A percentile compares a stretch with the other conserved stretches of the same genome.
Evolutionary conservation across 2,888 invertebrate genomes (phyloP).

Genomic region (Capitulum mitella): DNA sequence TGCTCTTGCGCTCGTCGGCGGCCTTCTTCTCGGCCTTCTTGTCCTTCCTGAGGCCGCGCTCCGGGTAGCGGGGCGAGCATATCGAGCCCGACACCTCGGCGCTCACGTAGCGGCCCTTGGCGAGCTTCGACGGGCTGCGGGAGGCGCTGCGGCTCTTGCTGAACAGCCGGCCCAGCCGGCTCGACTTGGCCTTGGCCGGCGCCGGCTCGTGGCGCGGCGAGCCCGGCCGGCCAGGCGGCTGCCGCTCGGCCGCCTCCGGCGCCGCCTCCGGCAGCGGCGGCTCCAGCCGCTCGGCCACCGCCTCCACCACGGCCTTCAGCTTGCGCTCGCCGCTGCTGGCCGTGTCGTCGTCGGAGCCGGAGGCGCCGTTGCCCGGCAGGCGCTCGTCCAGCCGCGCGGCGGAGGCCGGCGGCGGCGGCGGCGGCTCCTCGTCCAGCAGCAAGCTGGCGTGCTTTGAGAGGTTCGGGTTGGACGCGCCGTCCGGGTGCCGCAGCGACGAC

Average conservation of each 20-base stretch:
- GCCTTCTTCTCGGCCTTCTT: background rate
- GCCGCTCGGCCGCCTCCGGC: background rate
- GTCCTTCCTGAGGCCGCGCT: constrained; percentile 1
- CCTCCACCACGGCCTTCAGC: background rate
- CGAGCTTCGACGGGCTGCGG: background rate
- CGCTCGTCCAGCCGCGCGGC: constrained; percentile 26
- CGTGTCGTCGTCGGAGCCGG: constrained; percentile 33
- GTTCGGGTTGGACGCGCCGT: constrained; percentile 89
- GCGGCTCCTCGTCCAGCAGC: constrained; percentile 30
- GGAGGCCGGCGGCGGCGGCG: constrained; percentile 28
- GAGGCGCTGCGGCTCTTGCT: background rate
- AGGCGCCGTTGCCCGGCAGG: constrained; percentile 33
- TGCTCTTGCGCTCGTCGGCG: background rate
- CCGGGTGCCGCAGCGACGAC: constrained; percentile 64
- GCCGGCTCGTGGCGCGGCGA: background rate
- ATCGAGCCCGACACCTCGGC: background rate
- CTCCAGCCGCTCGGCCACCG: background rate
- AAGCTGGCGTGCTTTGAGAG: constrained; percentile 51
- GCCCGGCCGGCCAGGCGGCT: no score
- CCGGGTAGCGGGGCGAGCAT: constrained; percentile 11
- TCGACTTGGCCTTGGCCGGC: background rate
- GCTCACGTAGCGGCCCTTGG: background rate
- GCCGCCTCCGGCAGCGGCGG: background rate
- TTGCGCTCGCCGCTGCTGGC: constrained; percentile 26
- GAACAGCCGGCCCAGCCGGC: background rate